Evolutionary conservation across 2,113 vertebrate species (phyloP).

Genomic region (Bothrops jararaca): DNA sequence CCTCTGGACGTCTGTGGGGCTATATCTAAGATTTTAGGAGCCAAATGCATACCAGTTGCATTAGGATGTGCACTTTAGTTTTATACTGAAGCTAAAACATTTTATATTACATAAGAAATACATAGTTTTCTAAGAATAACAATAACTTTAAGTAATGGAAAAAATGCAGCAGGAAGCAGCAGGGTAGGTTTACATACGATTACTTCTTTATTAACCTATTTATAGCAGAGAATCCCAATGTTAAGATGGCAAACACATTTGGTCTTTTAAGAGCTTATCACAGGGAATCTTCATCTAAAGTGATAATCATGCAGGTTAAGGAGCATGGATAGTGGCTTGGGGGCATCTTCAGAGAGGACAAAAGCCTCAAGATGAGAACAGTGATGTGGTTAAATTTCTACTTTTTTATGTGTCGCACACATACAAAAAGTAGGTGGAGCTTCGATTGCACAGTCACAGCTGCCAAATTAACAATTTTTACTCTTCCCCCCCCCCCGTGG

Average conservation of each 20-base stretch:
- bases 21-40: not conserved
- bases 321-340: not conserved
- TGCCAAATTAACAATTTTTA: not conserved
- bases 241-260: not conserved
- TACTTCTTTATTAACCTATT: not conserved
- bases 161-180: not conserved
- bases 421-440: not conserved
- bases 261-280: not conserved
- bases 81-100: not conserved
- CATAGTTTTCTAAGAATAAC: not conserved
- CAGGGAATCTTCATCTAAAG: not conserved
- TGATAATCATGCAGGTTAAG: not conserved
- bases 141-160: not conserved
- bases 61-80: not conserved
- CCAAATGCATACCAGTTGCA: not conserved
- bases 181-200: not conserved
- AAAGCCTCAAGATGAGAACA: not conserved
- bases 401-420: not conserved
- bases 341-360: not conserved
- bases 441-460: not conserved
- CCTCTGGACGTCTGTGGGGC: not conserved
- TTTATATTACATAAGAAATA: not conserved
- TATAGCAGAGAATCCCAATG: not conserved
- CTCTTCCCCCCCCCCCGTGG: not conserved
- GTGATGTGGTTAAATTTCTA: not conserved